Evolutionary conservation across 2,888 invertebrate species (phyloP), one percentile per base, ranked within the genome.

Genomic region (Elegia similella): DNA sequence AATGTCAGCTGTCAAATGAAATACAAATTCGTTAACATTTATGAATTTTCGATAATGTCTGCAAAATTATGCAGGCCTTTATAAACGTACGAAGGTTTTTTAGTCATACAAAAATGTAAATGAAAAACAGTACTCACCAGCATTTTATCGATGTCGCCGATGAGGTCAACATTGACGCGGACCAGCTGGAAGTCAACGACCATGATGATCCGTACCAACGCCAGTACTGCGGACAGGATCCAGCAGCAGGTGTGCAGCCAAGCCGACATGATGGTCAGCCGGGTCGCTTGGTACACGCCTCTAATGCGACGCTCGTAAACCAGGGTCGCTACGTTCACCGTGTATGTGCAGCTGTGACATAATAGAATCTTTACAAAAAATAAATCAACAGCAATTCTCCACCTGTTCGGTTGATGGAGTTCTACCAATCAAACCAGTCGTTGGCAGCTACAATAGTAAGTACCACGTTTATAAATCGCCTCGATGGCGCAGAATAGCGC

Each of bases 181-280:
- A 91, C 84, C 1, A 91, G 78, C 16, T 86, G 82, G 64, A 91
- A 91, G 75, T 91, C 91, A 3, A 89, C 80, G 1, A 76, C 85
- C 6, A 90, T 65, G 0, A 86, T 48, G 7, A 90, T 77, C 10
- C 91, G 73, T 1, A 69, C 59, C 12, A 85, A 32, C 0, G 82
- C 72, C 6, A 91, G 66, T 3, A 82, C 38, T 0, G 86, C 82
- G 0, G 89, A 84, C 1, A 82, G 64, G 5, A 89, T 44, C 91
- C 91, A 91, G 72, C 90, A 90, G 12, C 61, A 3, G 1, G 90
- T 89, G 66, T 90, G 88, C 1, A 90, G 72, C 91, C 91, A 91
- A 0, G 91, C 88, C 0, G 91, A 76, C 2, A 80, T 43, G 52
- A 88, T 83, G 0, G 89, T 89, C 6, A 91, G 78, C 13, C 70